phyloP scores from a whole-genome alignment of 2,113 vertebrate genomes.

The Lota lota region DNA sequence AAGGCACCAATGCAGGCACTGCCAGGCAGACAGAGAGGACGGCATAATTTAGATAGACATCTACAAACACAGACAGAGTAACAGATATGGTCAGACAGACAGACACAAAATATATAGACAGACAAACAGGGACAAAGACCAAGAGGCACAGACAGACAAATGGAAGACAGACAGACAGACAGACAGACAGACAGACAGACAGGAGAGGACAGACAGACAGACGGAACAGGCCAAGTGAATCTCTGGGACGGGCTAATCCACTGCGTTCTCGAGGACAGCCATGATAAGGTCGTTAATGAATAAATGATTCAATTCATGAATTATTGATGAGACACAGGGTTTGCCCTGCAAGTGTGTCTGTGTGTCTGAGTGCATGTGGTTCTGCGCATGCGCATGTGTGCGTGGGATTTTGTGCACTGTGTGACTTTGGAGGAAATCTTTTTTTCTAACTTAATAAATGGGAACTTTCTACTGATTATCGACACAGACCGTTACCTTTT shows the following conservation, averaged over 20 bases:
- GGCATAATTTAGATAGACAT: no score
- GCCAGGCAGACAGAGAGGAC: no score
- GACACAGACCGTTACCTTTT: no score
- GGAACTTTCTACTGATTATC: background rate
- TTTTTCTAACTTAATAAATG: background rate
- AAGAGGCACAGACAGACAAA: background rate
- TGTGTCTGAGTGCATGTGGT: constrained; percentile 13
- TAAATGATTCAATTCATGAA: constrained; percentile 66
- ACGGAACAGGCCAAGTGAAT: constrained; percentile 7
- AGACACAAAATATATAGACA: no score
- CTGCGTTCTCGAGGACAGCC: constrained; percentile 44
- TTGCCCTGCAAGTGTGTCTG: constrained; percentile 30
- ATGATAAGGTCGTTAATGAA: constrained; percentile 73
- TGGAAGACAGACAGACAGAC: background rate
- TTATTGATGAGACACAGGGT: constrained; percentile 49
- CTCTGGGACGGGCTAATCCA: constrained; percentile 35
- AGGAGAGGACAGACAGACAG: constrained; percentile 22
- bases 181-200: no score
- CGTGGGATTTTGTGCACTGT: background rate
- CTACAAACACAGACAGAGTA: no score
- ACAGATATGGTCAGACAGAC: no score
- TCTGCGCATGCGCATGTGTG: background rate
- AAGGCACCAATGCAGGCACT: no score
- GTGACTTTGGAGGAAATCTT: background rate
- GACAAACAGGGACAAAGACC: no score